phyloP scores from a whole-genome alignment of 2,113 vertebrate species.

The Ceyx melanurus region DNA sequence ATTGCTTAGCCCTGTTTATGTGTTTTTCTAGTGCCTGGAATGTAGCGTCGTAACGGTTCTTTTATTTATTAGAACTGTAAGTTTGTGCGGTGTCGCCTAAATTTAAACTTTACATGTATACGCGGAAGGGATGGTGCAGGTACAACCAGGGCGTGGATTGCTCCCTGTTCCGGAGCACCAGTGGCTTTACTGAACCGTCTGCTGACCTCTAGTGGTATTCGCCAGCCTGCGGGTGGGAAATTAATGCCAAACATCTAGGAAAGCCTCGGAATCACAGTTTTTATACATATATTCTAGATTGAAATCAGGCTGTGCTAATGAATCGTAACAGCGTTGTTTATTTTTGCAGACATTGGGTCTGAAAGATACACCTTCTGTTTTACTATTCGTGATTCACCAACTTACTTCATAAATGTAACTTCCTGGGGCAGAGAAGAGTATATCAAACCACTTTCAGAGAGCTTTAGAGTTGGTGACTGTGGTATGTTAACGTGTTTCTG shows the following conservation, averaged over 20 bases:
- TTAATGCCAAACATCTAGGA: fast-evolving
- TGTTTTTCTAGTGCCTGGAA: not conserved
- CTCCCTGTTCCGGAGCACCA: not conserved
- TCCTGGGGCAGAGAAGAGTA: slow-evolving; percentile 89
- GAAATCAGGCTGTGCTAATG: not conserved
- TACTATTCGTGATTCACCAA: slow-evolving; percentile 88
- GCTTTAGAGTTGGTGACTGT: slow-evolving; percentile 88
- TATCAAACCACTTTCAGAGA: slow-evolving; percentile 80
- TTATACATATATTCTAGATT: not conserved
- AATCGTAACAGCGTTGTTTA: not conserved
- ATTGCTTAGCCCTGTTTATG: not conserved
- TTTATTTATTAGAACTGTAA: not conserved
- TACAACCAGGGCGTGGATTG: fast-evolving
- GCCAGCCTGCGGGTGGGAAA: not conserved
- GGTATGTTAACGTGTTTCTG: slow-evolving; percentile 76
- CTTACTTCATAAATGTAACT: slow-evolving; percentile 84
- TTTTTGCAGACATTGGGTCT: slow-evolving; percentile 82
- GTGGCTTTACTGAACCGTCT: not conserved
- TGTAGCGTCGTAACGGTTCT: not conserved
- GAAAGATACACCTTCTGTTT: slow-evolving; percentile 91
- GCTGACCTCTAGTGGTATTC: slow-evolving; percentile 57
- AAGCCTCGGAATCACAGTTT: fast-evolving
- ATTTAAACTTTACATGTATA: fast-evolving
- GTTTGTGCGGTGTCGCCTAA: fast-evolving
- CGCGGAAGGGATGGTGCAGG: fast-evolving